phyloP scores from a whole-genome alignment of 2,888 invertebrate genomes.

The Catocala fraxini region DNA sequence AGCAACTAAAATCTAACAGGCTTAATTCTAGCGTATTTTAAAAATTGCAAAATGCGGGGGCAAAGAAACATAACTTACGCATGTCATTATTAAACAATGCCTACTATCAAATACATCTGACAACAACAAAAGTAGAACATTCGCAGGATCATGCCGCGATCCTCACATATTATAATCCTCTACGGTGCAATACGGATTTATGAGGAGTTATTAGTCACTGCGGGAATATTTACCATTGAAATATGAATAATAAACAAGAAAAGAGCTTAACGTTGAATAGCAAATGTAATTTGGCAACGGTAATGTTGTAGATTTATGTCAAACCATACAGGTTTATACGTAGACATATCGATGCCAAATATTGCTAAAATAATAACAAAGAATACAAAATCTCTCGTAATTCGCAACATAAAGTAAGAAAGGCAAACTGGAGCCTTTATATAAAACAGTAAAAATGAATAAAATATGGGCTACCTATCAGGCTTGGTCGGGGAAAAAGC shows the following conservation, averaged over 20 bases:
- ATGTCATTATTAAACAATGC: constrained; percentile 36
- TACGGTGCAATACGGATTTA: constrained; percentile 81
- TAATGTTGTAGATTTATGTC: constrained; percentile 50
- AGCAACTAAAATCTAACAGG: no score
- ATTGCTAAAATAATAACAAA: constrained; percentile 33
- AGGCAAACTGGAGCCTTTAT: constrained; percentile 29
- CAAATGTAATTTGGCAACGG: constrained; percentile 63
- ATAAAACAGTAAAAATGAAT: constrained; percentile 42
- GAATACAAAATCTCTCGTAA: constrained; percentile 40
- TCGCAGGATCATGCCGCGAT: constrained; percentile 74
- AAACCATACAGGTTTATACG: constrained; percentile 28
- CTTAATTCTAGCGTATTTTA: no score
- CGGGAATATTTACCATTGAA: constrained; percentile 81
- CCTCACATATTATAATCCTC: constrained; percentile 79
- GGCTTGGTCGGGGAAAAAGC: constrained; percentile 39
- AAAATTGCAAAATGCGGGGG: no score
- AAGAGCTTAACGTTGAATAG: constrained; percentile 69
- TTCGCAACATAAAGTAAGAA: constrained; percentile 47
- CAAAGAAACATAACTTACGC: not conserved
- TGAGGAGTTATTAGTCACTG: constrained; percentile 82
- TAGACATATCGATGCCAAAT: constrained; percentile 33
- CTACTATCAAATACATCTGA: constrained; percentile 40
- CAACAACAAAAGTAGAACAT: constrained; percentile 64
- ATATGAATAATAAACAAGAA: constrained; percentile 83
- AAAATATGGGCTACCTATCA: constrained; percentile 44